Percentiles rank a stretch among this genome's conserved stretches.
These are phyloP conservation scores for Oreochromis spilurus DNA, from an alignment of 2,113 vertebrate species.

Conservation along the genomic window DNA sequence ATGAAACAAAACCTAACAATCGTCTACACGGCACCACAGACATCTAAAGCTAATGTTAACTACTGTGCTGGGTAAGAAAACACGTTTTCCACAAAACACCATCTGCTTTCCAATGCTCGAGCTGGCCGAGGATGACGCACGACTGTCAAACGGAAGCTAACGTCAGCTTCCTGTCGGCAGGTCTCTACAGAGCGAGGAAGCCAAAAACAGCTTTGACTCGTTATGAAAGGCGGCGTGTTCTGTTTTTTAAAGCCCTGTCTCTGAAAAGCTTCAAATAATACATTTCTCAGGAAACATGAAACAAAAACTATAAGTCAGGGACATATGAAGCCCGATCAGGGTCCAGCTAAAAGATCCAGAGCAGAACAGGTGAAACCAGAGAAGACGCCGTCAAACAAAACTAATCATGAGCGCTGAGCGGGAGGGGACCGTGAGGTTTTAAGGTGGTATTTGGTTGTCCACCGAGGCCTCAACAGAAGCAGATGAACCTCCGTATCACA, in stretches of 20 bases:
- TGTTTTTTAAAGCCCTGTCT: background rate
- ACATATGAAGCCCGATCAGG: background rate
- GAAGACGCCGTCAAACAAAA: background rate
- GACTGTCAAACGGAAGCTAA: background rate
- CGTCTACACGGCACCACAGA: background rate
- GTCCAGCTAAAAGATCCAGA: background rate
- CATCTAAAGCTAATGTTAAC: conserved; percentile 18
- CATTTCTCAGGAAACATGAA: background rate
- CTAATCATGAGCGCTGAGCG: background rate
- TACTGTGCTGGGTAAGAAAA: background rate
- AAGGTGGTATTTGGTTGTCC: background rate
- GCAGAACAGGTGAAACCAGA: background rate
- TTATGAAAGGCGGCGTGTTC: background rate
- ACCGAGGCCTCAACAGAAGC: conserved; percentile 44
- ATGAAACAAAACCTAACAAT: background rate
- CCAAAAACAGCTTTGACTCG: background rate
- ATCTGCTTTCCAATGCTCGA: background rate
- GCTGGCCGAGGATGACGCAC: background rate
- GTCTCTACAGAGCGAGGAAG: background rate
- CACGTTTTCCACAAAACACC: background rate
- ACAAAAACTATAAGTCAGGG: background rate
- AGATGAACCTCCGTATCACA: conserved; percentile 17
- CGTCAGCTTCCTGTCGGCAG: background rate
- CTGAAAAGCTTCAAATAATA: background rate
- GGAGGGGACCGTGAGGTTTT: background rate